Conservation (phyloP, 2,888 invertebrate species). For the Emmelina monodactyla region DNA sequence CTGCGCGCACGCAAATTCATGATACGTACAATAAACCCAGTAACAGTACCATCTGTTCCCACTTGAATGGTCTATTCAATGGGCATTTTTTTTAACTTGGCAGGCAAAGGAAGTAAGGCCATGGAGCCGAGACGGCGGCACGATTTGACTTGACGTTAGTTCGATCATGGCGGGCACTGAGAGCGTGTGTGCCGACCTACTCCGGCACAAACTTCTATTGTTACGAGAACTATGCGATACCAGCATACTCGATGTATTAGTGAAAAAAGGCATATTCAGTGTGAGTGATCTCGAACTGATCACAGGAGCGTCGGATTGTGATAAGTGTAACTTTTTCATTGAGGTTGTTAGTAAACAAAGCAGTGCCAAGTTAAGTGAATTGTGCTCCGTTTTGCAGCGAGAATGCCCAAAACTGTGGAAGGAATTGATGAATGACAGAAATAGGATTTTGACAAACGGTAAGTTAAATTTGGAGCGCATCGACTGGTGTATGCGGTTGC, state of each 20-base stretch:
- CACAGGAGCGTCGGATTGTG: constrained; percentile 47
- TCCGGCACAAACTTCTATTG: constrained; percentile 69
- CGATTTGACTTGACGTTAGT: too few relatives aligned
- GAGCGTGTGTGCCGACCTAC: constrained; percentile 67
- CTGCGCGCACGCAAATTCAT: too few relatives aligned
- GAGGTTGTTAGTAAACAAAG: constrained; percentile 70
- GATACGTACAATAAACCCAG: too few relatives aligned
- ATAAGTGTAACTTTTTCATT: constrained; percentile 68
- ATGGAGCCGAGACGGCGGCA: too few relatives aligned
- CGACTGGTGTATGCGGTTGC: too few relatives aligned
- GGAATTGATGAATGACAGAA: constrained; percentile 68
- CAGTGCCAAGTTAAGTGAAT: constrained; percentile 66
- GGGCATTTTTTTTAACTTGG: too few relatives aligned
- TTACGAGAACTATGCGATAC: constrained; percentile 69
- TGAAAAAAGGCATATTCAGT: constrained; percentile 71
- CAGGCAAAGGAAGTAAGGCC: too few relatives aligned
- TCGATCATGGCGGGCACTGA: constrained; percentile 59
- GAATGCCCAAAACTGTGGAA: constrained; percentile 70
- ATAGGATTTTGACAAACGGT: constrained; percentile 57
- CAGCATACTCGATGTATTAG: constrained; percentile 68
- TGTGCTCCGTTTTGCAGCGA: constrained; percentile 68
- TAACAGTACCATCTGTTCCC: too few relatives aligned
- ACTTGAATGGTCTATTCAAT: too few relatives aligned
- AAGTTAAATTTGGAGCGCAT: too few relatives aligned
- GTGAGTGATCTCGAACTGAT: constrained; percentile 68